A percentile compares a stretch with the other conserved stretches of the same genome.
phyloP scores from a whole-genome alignment of 2,113 vertebrate genomes.

The Anoplopoma fimbria region DNA sequence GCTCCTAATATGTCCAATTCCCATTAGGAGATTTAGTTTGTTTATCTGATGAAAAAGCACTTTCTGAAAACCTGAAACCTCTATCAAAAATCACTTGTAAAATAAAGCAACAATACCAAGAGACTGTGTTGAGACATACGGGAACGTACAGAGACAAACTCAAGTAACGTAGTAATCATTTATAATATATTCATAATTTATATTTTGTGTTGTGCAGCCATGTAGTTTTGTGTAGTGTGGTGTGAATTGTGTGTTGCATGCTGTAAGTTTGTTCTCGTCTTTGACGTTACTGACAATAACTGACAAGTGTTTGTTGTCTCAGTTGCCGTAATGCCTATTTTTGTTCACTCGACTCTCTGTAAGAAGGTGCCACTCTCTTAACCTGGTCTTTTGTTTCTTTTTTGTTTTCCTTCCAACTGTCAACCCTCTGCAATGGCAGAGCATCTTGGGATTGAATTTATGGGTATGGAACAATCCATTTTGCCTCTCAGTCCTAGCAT shows the following conservation, averaged over 20 bases:
- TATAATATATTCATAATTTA: neutral
- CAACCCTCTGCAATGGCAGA: constrained; percentile 95
- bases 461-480: constrained; percentile 95
- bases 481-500: constrained; percentile 83
- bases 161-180: neutral
- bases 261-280: constrained; percentile 43
- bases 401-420: constrained; percentile 76
- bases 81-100: neutral
- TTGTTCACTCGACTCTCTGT: constrained; percentile 69
- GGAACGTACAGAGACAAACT: neutral
- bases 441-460: constrained; percentile 99
- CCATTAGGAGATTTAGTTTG: constrained; percentile 26
- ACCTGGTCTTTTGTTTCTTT: constrained; percentile 81
- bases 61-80: neutral
- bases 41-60: constrained; percentile 38
- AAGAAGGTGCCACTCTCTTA: constrained; percentile 79
- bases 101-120: neutral
- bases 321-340: constrained; percentile 57
- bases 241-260: constrained; percentile 76
- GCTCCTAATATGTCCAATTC: constrained; percentile 12
- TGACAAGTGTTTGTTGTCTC: constrained; percentile 44
- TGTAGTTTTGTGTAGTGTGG: constrained; percentile 29
- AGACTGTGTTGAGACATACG: constrained; percentile 33
- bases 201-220: neutral
- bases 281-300: constrained; percentile 44